Percentiles rank a stretch among this genome's conserved stretches.
phyloP scores from a whole-genome alignment of 1,140 invertebrate genomes.

The Drosophila hydei region DNA sequence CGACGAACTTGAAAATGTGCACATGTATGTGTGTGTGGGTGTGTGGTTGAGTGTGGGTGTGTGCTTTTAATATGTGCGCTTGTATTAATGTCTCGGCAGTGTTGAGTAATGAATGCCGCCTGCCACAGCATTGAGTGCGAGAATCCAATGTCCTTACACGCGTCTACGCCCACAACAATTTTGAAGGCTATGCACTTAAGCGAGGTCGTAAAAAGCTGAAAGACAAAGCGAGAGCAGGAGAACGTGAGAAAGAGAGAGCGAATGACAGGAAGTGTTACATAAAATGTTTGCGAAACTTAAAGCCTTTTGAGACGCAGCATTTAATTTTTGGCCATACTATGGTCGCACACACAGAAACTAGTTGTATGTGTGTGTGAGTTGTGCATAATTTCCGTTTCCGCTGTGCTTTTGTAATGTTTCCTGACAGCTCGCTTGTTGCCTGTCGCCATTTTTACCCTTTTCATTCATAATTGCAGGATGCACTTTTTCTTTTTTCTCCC shows the following conservation, averaged over 20 bases:
- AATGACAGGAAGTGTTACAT: slow-evolving; percentile 35
- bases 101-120: slow-evolving; percentile 72
- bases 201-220: slow-evolving; percentile 67
- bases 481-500: slow-evolving; percentile 36
- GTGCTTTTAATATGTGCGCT: slow-evolving; percentile 48
- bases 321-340: slow-evolving; percentile 45
- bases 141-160: slow-evolving; percentile 69
- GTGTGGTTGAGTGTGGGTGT: slow-evolving; percentile 11
- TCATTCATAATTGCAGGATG: slow-evolving; percentile 79
- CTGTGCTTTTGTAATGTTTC: slow-evolving; percentile 48
- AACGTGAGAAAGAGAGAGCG: slow-evolving; percentile 9
- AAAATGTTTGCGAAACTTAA: slow-evolving; percentile 47
- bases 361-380: slow-evolving; percentile 28
- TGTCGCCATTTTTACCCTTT: slow-evolving; percentile 39
- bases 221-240: not conserved
- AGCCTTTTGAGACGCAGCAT: slow-evolving; percentile 44
- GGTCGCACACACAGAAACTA: slow-evolving; percentile 6
- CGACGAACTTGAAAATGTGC: slow-evolving; percentile 43
- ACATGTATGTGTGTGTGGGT: slow-evolving; percentile 6
- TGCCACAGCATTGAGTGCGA: slow-evolving; percentile 64
- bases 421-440: slow-evolving; percentile 45
- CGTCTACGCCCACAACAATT: slow-evolving; percentile 34
- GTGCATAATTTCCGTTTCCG: slow-evolving; percentile 52
- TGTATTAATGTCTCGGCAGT: slow-evolving; percentile 48
- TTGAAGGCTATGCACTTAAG: slow-evolving; percentile 76